Evolutionary conservation across 2,797 vertebrate species (phyloP).

Genomic region (Anniella stebbinsi): DNA sequence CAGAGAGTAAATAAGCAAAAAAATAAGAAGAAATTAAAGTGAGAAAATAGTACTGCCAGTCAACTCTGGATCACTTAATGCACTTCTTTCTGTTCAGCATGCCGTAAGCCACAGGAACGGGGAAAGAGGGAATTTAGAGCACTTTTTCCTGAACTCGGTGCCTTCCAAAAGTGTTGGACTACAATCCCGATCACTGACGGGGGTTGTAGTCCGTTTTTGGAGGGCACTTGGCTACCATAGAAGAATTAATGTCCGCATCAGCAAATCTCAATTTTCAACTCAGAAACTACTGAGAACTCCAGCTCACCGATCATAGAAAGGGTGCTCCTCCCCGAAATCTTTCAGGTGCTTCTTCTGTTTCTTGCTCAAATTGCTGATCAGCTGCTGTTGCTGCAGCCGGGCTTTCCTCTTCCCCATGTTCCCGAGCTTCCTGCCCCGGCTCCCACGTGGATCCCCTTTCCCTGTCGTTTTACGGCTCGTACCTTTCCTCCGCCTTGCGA

Average conservation of each 20-base stretch:
- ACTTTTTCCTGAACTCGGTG: too few species aligned
- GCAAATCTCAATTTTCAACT: background rate
- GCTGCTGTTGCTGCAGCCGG: constrained; percentile 65
- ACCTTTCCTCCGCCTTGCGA: background rate
- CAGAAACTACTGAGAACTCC: too few species aligned
- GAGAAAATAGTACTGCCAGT: background rate
- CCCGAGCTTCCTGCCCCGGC: fast-evolving
- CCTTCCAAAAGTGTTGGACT: background rate
- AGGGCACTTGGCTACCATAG: background rate
- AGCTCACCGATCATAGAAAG: constrained; percentile 87
- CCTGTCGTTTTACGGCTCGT: constrained; percentile 14
- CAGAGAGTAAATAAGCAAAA: background rate
- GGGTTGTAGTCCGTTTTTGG: too few species aligned
- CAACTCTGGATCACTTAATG: background rate
- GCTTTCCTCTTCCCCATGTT: constrained; percentile 88
- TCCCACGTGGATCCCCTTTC: background rate
- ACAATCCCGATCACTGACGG: background rate
- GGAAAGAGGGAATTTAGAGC: background rate
- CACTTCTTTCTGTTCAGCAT: background rate
- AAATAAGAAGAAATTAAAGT: background rate
- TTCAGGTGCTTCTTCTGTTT: constrained; percentile 93
- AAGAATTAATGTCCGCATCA: background rate
- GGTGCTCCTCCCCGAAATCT: constrained; percentile 95
- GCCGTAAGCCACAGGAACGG: too few species aligned
- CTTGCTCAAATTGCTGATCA: constrained; percentile 84